Conservation (phyloP, 2,113 vertebrate species). For the Microtus oregoni region DNA sequence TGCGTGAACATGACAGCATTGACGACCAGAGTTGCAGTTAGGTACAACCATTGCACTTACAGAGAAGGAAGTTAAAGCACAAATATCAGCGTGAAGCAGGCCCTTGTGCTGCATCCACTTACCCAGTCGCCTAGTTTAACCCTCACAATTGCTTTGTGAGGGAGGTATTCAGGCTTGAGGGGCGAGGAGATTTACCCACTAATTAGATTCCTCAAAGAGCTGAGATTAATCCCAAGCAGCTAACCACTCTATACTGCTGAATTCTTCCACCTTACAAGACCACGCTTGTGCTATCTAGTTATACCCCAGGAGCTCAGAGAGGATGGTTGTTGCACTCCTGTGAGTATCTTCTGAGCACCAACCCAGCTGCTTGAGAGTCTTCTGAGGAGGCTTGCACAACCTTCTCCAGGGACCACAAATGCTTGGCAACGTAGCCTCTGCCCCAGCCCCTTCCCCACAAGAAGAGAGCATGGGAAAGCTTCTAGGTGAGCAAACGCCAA, state of each 20-base stretch:
- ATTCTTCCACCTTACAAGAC: background rate
- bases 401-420: background rate
- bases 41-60: background rate
- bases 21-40: background rate
- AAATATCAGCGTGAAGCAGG: fast-evolving
- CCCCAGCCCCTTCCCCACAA: background rate
- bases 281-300: background rate
- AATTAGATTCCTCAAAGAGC: background rate
- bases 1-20: background rate
- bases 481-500: background rate
- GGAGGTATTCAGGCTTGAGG: background rate
- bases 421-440: background rate
- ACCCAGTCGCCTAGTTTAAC: background rate
- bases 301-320: background rate
- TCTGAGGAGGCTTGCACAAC: background rate
- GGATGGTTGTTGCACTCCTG: background rate
- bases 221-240: background rate
- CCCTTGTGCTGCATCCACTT: background rate
- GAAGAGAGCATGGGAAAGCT: background rate
- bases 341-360: background rate
- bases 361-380: background rate
- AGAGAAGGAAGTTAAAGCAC: background rate
- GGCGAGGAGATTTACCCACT: background rate
- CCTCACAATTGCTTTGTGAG: background rate
- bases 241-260: background rate